Conservation (phyloP, 2,797 vertebrate genomes). For the Labroides dimidiatus region DNA sequence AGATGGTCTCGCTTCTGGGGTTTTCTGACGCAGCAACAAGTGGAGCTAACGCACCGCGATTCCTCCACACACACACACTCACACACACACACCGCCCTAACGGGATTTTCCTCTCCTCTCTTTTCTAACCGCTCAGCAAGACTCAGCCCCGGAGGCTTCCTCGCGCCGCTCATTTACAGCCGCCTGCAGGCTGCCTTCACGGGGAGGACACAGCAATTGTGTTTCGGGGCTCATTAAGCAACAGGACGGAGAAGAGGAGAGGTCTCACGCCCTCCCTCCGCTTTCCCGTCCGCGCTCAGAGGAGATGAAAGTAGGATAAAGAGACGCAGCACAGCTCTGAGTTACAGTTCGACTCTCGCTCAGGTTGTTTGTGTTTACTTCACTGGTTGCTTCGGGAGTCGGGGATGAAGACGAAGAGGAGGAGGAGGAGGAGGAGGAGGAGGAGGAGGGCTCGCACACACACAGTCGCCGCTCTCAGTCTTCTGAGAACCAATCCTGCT, state of each 20-base stretch:
- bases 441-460: slow-evolving; percentile 55
- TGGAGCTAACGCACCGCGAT: slow-evolving; percentile 62
- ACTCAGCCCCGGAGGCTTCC: slow-evolving; percentile 82
- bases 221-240: slow-evolving; percentile 90
- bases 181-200: slow-evolving; percentile 86
- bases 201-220: slow-evolving; percentile 88
- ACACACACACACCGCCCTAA: slow-evolving; percentile 64
- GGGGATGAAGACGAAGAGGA: slow-evolving; percentile 21
- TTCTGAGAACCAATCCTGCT: slow-evolving; percentile 81
- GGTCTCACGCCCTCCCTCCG: slow-evolving; percentile 54
- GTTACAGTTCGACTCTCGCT: slow-evolving; percentile 64
- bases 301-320: slow-evolving; percentile 52
- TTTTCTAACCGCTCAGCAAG: slow-evolving; percentile 83
- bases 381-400: slow-evolving; percentile 56
- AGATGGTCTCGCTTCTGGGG: slow-evolving; percentile 6
- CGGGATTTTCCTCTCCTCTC: slow-evolving; percentile 74
- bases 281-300: slow-evolving; percentile 68
- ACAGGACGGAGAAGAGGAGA: slow-evolving; percentile 71
- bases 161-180: slow-evolving; percentile 85
- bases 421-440: slow-evolving; percentile 45
- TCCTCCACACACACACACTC: slow-evolving; percentile 49
- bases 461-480: slow-evolving; percentile 55
- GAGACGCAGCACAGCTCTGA: slow-evolving; percentile 55
- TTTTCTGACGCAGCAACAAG: slow-evolving; percentile 68
- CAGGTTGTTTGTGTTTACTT: slow-evolving; percentile 68